A percentile compares a stretch with the other conserved stretches of the same genome.
Evolutionary conservation across 2,888 invertebrate genomes (phyloP).

Genomic region (Hypselothyrea guttata): DNA sequence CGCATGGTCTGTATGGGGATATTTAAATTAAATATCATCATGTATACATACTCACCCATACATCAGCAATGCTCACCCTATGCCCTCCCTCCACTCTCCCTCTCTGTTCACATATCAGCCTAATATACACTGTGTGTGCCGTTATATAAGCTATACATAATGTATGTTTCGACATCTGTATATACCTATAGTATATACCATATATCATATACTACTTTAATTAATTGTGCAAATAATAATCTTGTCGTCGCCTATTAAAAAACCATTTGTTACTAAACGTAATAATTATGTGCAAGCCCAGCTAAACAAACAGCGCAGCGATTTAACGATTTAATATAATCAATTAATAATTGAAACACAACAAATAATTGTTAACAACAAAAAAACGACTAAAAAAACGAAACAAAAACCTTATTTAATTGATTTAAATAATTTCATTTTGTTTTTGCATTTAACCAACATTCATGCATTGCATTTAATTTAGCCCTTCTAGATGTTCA

Average conservation of each 20-base stretch:
- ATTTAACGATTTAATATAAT: constrained; percentile 17
- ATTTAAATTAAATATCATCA: constrained; percentile 11
- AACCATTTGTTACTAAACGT: constrained; percentile 78
- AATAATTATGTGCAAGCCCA: not conserved
- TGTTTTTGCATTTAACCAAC: constrained; percentile 46
- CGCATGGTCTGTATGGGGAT: constrained; percentile 45
- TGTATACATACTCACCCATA: constrained; percentile 6
- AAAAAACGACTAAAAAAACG: constrained; percentile 20
- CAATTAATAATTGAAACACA: constrained; percentile 44
- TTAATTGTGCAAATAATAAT: constrained; percentile 65
- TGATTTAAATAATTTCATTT: constrained; percentile 79
- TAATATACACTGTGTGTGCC: constrained; percentile 18
- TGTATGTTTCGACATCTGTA: constrained; percentile 13
- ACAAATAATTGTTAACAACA: constrained; percentile 29
- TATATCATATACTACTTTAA: constrained; percentile 50
- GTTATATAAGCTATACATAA: constrained; percentile 31
- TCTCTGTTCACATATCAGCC: constrained; percentile 49
- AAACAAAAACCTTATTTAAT: constrained; percentile 79
- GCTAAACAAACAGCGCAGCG: constrained; percentile 1
- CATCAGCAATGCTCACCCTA: not conserved
- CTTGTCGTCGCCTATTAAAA: constrained; percentile 62
- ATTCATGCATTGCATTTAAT: constrained; percentile 23
- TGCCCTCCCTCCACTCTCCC: not conserved
- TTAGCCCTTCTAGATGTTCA: constrained; percentile 15
- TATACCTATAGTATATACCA: constrained; percentile 33